Base-by-base conservation (phyloP, 2,888 invertebrate species). In the Orthosia cruda region DNA sequence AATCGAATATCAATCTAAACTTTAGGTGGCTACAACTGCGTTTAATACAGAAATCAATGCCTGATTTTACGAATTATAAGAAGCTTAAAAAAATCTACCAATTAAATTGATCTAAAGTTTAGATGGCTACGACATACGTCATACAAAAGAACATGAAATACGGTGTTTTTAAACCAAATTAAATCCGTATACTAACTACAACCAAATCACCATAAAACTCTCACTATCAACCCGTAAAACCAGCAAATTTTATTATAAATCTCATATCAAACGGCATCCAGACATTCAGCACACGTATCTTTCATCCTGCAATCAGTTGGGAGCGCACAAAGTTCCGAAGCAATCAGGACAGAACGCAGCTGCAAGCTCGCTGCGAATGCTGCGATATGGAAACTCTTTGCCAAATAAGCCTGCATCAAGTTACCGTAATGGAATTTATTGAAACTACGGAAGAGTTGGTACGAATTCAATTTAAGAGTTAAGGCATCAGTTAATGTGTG, bases 311-410 rank as follows among this genome's bases (percentile, higher is more conserved):
- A 80, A 85, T 81, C 81, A 79, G 71, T 79, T 71, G 65, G 64
- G 54, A 74, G 62, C 62, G 32, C 69, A 71, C 59, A 87, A 84
- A 90, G 85, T 87, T 90, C 86, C 67, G 67, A 81, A 86, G 86
- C 88, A 88, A 90, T 91, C 89, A 87, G 72, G 65, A 77, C 88
- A 87, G 66, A 67, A 77, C 74, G 79, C 90, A 91, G 89, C 89
- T 89, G 91, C 82, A 80, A 78, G 66, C 71, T 71, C 59, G 64
- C 71, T 67, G 67, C 78, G 78, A 83, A 62, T 47, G 66, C 71
- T 67, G 72, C 81, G 77, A 84, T 86, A 83, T 77, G 81, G 71
- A 79, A 85, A 80, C 78, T 81, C 75, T 77, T 84, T 85, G 79
- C 87, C 87, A 85, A 88, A 85, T 79, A 76, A 78, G 68, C 81